Percentiles rank a stretch among this genome's conserved stretches.
Conservation (phyloP, 2,888 invertebrate genomes). For the Spisula solida region DNA sequence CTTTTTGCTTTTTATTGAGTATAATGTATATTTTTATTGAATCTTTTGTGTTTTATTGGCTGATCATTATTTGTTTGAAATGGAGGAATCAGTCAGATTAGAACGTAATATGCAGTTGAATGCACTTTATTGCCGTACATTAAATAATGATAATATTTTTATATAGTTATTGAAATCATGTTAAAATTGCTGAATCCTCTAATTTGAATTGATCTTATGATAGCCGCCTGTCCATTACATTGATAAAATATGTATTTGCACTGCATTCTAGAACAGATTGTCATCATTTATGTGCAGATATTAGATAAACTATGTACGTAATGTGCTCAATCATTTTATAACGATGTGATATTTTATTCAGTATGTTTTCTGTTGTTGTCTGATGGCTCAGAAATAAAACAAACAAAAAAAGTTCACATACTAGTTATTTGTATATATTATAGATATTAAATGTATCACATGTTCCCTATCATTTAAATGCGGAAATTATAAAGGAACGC, state of each 20-base stretch:
- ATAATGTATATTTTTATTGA: background rate
- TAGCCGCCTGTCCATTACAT: background rate
- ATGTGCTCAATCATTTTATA: background rate
- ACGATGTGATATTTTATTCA: too few species aligned
- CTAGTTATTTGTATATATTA: too few species aligned
- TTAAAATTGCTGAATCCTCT: background rate
- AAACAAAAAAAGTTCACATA: too few species aligned
- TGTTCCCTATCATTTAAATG: too few species aligned
- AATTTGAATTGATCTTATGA: background rate
- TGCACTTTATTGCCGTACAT: too few species aligned
- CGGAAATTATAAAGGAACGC: too few species aligned
- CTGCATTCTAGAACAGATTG: background rate
- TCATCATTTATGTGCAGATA: background rate
- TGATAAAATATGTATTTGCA: constrained; percentile 17
- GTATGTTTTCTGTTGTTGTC: too few species aligned
- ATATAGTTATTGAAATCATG: too few species aligned
- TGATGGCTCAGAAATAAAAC: too few species aligned
- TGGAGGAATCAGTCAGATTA: background rate
- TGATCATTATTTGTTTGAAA: background rate
- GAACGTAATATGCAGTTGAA: background rate
- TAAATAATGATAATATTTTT: too few species aligned
- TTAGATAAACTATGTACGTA: background rate
- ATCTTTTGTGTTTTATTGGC: background rate
- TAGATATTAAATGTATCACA: too few species aligned
- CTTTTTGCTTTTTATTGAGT: background rate